phyloP scores from a whole-genome alignment of 1,140 invertebrate species.

The Cataglyphis hispanica region DNA sequence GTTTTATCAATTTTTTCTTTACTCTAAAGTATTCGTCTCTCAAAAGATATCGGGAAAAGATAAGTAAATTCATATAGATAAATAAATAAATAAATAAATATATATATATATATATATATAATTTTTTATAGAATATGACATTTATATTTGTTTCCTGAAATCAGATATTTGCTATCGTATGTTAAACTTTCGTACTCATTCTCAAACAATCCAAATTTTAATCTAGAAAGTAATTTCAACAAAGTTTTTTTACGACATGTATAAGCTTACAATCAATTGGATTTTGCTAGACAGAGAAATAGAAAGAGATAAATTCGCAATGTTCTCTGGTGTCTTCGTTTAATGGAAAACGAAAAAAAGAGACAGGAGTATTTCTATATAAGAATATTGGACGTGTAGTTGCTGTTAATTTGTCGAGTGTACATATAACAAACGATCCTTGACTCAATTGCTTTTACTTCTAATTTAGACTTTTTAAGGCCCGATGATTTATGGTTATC shows the following conservation, averaged over 20 bases:
- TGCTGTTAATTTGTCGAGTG: conserved; percentile 1
- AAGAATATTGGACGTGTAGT: background rate
- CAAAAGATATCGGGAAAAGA: background rate
- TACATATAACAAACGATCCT: conserved; percentile 30
- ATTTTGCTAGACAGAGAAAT: background rate
- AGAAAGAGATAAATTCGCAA: background rate
- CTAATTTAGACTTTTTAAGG: conserved; percentile 57
- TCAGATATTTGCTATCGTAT: conserved; percentile 44
- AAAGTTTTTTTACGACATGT: conserved; percentile 42
- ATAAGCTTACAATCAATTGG: conserved; percentile 53
- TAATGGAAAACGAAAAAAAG: conserved; percentile 13
- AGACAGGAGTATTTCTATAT: background rate
- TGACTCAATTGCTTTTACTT: conserved; percentile 50
- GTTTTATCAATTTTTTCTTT: conserved; percentile 3
- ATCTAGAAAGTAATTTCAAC: conserved; percentile 57
- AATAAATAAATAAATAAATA: too few species aligned
- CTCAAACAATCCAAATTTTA: conserved; percentile 40
- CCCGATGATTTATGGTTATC: conserved; percentile 27
- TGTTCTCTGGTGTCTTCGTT: conserved; percentile 21
- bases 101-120: too few species aligned
- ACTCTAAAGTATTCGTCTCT: background rate
- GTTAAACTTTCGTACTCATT: conserved; percentile 42
- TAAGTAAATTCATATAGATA: conserved; percentile 35
- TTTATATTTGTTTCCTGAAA: conserved; percentile 46
- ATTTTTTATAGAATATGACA: conserved; percentile 35